phyloP scores from a whole-genome alignment of 2,888 invertebrate species.

The Troides helena region DNA sequence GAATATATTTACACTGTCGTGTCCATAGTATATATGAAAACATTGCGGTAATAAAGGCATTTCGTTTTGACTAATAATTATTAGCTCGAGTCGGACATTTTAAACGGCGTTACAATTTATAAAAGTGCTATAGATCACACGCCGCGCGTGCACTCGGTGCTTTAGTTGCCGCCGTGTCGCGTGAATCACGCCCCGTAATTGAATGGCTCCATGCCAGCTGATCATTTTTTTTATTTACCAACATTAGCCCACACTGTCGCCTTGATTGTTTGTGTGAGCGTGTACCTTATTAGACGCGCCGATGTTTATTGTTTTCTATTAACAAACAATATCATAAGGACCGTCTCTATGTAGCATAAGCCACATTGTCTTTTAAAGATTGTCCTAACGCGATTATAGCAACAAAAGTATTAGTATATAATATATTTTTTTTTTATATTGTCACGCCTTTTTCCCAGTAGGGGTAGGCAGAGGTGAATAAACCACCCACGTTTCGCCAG shows the following conservation, averaged over 20 bases:
- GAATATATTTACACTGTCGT: no score
- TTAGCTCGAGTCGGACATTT: not conserved
- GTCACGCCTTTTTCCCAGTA: no score
- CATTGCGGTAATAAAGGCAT: no score
- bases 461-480: no score
- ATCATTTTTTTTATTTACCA: slow-evolving; percentile 20
- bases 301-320: not conserved
- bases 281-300: not conserved
- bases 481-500: no score
- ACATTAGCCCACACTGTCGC: slow-evolving; percentile 7
- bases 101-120: not conserved
- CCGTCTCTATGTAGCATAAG: no score
- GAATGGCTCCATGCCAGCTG: slow-evolving; percentile 11
- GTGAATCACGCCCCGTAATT: slow-evolving; percentile 6
- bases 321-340: no score
- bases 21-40: no score
- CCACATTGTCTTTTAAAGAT: no score
- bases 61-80: slow-evolving; percentile 3
- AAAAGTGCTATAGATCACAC: not conserved
- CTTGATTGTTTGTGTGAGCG: not conserved
- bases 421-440: no score
- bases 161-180: not conserved
- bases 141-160: not conserved
- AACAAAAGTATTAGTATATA: no score
- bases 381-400: no score